phyloP scores from a whole-genome alignment of 1,140 invertebrate genomes.

The Harpegnathos saltator region DNA sequence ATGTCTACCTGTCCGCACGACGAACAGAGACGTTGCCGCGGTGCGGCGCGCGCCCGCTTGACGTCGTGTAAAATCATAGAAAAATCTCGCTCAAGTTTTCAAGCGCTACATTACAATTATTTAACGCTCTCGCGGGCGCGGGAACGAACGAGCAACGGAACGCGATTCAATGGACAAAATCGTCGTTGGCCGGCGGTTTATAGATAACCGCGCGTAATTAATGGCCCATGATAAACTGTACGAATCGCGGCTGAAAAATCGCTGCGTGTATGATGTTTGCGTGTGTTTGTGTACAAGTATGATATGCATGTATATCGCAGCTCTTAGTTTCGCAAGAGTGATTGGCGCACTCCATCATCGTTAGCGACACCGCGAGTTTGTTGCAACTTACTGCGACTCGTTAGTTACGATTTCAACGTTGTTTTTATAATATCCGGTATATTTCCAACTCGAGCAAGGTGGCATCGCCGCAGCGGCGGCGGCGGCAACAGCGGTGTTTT shows the following conservation, averaged over 20 bases:
- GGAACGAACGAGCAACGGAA: too few relatives aligned
- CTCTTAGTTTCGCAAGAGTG: constrained; percentile 47
- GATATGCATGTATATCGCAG: neutral
- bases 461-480: neutral
- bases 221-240: constrained; percentile 33
- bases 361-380: constrained; percentile 55
- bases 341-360: constrained; percentile 57
- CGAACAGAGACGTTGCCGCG: constrained; percentile 8
- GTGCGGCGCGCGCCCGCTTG: neutral
- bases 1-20: neutral
- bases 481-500: too few relatives aligned
- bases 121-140: neutral
- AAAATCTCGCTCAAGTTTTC: constrained; percentile 28
- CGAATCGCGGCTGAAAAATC: constrained; percentile 40
- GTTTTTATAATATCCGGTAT: constrained; percentile 53
- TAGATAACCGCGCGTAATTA: constrained; percentile 8
- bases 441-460: constrained; percentile 18
- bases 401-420: constrained; percentile 51
- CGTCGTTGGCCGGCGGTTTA: neutral
- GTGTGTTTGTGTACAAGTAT: too few relatives aligned
- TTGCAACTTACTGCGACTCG: constrained; percentile 57
- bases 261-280: too few relatives aligned
- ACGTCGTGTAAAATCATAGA: neutral
- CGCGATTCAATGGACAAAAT: constrained; percentile 36
- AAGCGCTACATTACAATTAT: constrained; percentile 12